Conservation (phyloP, 1,140 invertebrate species). For the Drosophila pseudoobscura region DNA sequence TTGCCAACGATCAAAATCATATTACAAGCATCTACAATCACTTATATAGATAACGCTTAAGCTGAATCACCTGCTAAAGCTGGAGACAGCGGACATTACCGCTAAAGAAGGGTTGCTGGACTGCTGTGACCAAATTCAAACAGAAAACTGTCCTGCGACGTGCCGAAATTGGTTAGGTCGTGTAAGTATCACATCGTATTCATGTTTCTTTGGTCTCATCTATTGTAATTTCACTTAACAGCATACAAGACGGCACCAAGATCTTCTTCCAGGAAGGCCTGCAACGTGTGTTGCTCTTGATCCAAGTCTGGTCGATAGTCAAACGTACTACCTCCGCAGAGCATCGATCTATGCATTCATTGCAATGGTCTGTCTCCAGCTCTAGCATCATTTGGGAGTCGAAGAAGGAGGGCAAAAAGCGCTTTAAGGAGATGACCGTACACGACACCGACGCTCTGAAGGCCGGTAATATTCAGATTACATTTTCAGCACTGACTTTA, state of each 20-base stretch:
- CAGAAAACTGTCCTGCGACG: conserved; percentile 89
- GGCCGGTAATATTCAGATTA: conserved; percentile 61
- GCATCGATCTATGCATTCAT: conserved; percentile 92
- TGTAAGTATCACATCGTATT: conserved; percentile 70
- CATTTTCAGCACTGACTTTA: neutral
- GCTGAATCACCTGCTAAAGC: conserved; percentile 89
- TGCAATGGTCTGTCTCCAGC: conserved; percentile 95
- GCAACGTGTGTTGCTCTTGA: conserved; percentile 96
- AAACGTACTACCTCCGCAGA: conserved; percentile 86
- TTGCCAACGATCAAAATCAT: conserved; percentile 87
- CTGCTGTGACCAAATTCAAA: conserved; percentile 54
- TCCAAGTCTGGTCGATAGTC: conserved; percentile 89
- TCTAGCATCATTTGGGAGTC: conserved; percentile 96
- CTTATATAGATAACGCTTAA: conserved; percentile 60
- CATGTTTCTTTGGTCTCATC: neutral
- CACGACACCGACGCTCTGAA: conserved; percentile 89
- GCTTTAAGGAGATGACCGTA: conserved; percentile 90
- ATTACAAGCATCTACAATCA: conserved; percentile 97
- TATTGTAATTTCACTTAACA: conserved; percentile 7
- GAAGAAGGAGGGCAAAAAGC: conserved; percentile 86
- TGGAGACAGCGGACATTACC: conserved; percentile 87
- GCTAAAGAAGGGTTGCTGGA: conserved; percentile 62
- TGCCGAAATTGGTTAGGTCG: conserved; percentile 86
- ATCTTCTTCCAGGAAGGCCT: conserved; percentile 95
- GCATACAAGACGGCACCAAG: conserved; percentile 38